These are phyloP conservation scores for Nephrotoma appendiculata DNA, from an alignment of 2,888 invertebrate species.

Conservation along the genomic window DNA sequence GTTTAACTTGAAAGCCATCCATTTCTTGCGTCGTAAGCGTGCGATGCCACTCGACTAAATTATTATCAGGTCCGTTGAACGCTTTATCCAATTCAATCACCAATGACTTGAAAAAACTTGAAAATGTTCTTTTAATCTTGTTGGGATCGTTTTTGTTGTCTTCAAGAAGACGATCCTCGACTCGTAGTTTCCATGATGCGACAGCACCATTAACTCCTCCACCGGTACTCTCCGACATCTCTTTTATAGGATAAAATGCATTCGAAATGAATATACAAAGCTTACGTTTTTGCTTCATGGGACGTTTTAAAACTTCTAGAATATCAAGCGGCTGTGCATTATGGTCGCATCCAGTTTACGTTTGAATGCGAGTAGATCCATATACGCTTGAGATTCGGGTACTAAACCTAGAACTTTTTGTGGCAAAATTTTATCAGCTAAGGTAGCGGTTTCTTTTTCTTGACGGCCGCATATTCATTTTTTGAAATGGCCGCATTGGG, in stretches of 20 bases:
- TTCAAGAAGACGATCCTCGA: conserved; percentile 92
- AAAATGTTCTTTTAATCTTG: conserved; percentile 93
- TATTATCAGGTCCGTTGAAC: conserved; percentile 98
- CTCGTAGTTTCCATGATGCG: conserved; percentile 94
- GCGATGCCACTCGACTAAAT: conserved; percentile 99
- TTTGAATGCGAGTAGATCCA: conserved; percentile 97
- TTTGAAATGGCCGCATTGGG: conserved; percentile 52
- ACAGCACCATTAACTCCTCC: conserved; percentile 67
- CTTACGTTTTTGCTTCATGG: conserved; percentile 97
- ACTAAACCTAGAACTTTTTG: conserved; percentile 93
- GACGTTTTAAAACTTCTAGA: conserved; percentile 93
- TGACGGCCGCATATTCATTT: conserved; percentile 44
- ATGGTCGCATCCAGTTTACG: conserved; percentile 96
- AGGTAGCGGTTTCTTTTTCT: conserved; percentile 94
- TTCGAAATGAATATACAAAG: conserved; percentile 97
- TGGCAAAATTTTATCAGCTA: conserved; percentile 90
- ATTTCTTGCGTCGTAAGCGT: conserved; percentile 84
- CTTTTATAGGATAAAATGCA: conserved; percentile 91
- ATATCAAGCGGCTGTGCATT: conserved; percentile 93
- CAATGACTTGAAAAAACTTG: conserved; percentile 97
- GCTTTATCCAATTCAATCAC: conserved; percentile 99
- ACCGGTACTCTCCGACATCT: conserved; percentile 36
- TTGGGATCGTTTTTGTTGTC: conserved; percentile 84
- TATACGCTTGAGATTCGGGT: conserved; percentile 98
- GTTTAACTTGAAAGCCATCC: conserved; percentile 64